Evolutionary conservation across 2,113 vertebrate genomes (phyloP), one percentile per base, ranked within the genome.

Genomic region (Xyrauchen texanus): DNA sequence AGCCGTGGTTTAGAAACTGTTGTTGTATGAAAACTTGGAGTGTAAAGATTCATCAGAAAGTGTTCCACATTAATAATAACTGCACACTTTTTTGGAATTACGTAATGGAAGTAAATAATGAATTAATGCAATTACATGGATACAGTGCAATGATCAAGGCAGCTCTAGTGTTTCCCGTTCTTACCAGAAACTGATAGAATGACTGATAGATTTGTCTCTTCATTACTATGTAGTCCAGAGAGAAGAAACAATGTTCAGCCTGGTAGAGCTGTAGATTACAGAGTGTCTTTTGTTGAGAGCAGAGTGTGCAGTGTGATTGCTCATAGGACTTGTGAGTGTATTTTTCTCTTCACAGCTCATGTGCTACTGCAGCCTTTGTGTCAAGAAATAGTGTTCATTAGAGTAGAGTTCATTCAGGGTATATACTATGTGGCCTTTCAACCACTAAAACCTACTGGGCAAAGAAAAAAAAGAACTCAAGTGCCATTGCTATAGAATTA

Each of bases 151-250:
- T 15, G 42, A 72, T 47, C 21, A 34, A 3, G 21, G 1, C 21
- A 34, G 21, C 21, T 34, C 21, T 34, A 34, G 21, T 1, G 21
- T 34, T 34, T 34, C 55, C 70, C 60, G 55, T 34, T 34, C 21
- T 34, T 34, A 1, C 21, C 0, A 52, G 63, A 75, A 34, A 42
- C 47, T 21, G 1, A 83, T 86, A 89, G 88, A 89, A 89, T 34
- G 3, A 1, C 21, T 34, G 21, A 34, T 34, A 85, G 75, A 84
- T 83, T 82, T 82, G 78, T 86, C 86, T 88, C 87, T 85, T 87
- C 79, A 89, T 91, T 34, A 34, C 21, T 34, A 85, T 87, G 80
- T 79, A 72, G 60, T 69, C 81, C 81, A 76, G 86, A 86, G 82
- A 83, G 83, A 79, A 78, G 80, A 88, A 90, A 88, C 87, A 88